A percentile compares a stretch with the other conserved stretches of the same genome.
Conservation (phyloP, 2,888 invertebrate species). For the Liopterus haemorrhoidalis region DNA sequence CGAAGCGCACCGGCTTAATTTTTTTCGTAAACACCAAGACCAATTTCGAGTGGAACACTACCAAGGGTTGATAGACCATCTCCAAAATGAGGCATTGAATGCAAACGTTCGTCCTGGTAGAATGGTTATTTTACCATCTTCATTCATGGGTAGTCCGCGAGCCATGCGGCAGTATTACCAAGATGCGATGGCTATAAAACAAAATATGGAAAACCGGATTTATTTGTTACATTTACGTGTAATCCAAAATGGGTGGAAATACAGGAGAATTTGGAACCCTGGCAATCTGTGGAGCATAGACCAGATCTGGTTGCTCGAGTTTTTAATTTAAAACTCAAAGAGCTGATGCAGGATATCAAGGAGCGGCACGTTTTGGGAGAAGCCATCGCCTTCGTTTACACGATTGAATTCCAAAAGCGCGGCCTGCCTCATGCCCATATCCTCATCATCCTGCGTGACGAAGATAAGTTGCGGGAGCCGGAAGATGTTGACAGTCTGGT, state of each 20-base stretch:
- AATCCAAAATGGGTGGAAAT: slow-evolving; percentile 3
- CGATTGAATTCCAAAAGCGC: slow-evolving; percentile 15
- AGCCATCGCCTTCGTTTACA: too few relatives aligned
- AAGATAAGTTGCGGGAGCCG: slow-evolving; percentile 9
- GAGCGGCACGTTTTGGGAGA: slow-evolving; percentile 14
- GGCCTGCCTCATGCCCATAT: slow-evolving; percentile 15
- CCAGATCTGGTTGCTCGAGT: slow-evolving; percentile 2
- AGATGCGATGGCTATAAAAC: slow-evolving; percentile 43
- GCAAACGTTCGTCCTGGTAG: slow-evolving; percentile 32
- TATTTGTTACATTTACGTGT: background rate
- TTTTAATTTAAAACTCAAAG: slow-evolving; percentile 2
- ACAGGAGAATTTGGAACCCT: background rate
- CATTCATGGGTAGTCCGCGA: slow-evolving; percentile 38
- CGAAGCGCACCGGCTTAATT: slow-evolving; percentile 10
- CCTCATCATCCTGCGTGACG: slow-evolving; percentile 11
- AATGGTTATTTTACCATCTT: slow-evolving; percentile 39
- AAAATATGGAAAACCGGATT: too few relatives aligned
- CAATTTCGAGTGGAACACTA: too few relatives aligned
- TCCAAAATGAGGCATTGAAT: slow-evolving; percentile 30
- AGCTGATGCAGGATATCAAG: slow-evolving; percentile 15
- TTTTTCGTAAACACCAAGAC: background rate
- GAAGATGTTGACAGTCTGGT: slow-evolving; percentile 4
- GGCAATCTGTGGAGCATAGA: background rate
- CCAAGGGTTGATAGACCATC: slow-evolving; percentile 32
- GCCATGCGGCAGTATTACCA: slow-evolving; percentile 40